These are phyloP conservation scores for Heteractis magnifica DNA, from an alignment of 92 coral and sea anemone species.

Conservation along the genomic window DNA sequence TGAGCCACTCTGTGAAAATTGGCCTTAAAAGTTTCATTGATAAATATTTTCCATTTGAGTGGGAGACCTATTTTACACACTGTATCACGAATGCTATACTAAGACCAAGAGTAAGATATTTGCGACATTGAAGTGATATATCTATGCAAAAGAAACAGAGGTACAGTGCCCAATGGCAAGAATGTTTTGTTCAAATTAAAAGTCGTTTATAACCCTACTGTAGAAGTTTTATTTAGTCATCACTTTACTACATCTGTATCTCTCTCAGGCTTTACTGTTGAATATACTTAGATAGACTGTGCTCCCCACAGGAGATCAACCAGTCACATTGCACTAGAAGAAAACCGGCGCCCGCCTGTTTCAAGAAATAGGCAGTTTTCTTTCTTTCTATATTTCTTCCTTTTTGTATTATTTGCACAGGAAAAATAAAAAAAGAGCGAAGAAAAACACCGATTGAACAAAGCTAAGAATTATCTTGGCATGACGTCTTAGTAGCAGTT, in stretches of 20 bases:
- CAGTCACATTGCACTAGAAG: not conserved
- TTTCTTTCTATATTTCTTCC: not conserved
- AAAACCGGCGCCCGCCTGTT: not conserved
- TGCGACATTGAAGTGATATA: not conserved
- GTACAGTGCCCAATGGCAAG: not conserved
- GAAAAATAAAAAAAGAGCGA: not conserved
- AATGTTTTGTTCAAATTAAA: not conserved
- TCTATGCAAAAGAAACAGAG: not conserved
- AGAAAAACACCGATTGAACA: not conserved
- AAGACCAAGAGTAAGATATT: too few species aligned
- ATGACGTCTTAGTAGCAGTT: constrained; percentile 27
- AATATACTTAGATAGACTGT: not conserved
- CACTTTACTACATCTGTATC: constrained; percentile 21
- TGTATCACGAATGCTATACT: too few species aligned
- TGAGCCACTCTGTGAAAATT: not conserved
- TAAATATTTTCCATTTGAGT: not conserved
- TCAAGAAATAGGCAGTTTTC: not conserved
- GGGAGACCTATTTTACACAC: not conserved
- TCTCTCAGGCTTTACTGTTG: constrained; percentile 14
- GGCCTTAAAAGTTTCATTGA: not conserved
- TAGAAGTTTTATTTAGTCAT: not conserved
- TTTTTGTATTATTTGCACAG: not conserved
- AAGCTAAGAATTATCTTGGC: constrained; percentile 17
- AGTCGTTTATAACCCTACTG: not conserved
- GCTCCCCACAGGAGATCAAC: not conserved